A percentile compares a stretch with the other conserved stretches of the same genome.
Conservation (phyloP, 2,113 vertebrate genomes). For the Megaceryle maxima region DNA sequence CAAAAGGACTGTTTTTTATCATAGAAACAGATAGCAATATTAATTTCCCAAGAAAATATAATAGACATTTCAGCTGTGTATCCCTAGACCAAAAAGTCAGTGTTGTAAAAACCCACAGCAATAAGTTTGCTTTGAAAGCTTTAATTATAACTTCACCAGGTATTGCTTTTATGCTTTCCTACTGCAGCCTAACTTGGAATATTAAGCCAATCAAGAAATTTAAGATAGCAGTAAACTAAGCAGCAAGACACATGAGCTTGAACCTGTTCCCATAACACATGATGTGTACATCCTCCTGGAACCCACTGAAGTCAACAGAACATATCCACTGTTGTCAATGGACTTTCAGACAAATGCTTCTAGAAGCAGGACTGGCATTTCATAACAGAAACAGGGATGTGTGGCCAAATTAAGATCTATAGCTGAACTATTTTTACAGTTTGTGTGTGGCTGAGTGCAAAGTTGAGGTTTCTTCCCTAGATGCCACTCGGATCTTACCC, state of each 20-base stretch:
- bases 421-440: neutral
- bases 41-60: constrained; percentile 23
- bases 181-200: constrained; percentile 24
- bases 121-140: constrained; percentile 39
- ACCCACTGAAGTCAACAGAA: neutral
- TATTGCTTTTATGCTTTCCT: constrained; percentile 48
- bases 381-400: neutral
- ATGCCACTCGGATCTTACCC: neutral
- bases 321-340: neutral
- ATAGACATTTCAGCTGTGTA: constrained; percentile 35
- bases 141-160: constrained; percentile 44
- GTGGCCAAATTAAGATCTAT: neutral
- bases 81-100: constrained; percentile 26
- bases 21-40: constrained; percentile 65
- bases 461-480: neutral
- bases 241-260: neutral
- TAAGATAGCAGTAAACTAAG: neutral
- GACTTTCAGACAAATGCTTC: neutral
- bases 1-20: constrained; percentile 62
- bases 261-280: neutral
- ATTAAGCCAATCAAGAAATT: neutral
- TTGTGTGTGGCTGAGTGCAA: neutral
- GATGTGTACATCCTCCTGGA: accelerated
- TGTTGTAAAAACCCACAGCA: neutral
- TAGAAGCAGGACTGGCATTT: neutral